Percentiles rank a stretch among this genome's conserved stretches.
Evolutionary conservation across 2,113 vertebrate species (phyloP).

Genomic region (Cettia cetti): DNA sequence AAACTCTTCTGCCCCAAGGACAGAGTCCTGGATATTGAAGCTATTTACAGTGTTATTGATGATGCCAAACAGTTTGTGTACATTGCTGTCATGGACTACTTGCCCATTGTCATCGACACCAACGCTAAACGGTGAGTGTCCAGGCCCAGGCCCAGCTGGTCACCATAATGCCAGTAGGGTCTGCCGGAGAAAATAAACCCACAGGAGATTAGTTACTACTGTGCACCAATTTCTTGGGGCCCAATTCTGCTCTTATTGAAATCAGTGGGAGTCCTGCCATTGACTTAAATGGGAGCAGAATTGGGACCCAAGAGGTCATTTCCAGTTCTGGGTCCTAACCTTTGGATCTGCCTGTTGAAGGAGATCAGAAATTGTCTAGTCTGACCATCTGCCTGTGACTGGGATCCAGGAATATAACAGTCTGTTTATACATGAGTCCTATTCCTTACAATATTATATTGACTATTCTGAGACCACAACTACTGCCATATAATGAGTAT

Average conservation of each 20-base stretch:
- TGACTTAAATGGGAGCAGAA: conserved; percentile 64
- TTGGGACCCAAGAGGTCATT: conserved; percentile 49
- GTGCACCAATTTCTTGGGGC: conserved; percentile 47
- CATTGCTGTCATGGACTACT: conserved; percentile 89
- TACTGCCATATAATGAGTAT: neutral
- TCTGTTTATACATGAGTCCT: neutral
- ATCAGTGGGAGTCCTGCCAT: conserved; percentile 62
- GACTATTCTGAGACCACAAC: neutral
- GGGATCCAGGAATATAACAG: neutral
- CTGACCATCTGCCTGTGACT: neutral
- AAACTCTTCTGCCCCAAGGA: conserved; percentile 88
- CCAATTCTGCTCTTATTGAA: conserved; percentile 64
- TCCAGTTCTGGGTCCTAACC: conserved; percentile 18
- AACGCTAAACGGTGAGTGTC: conserved; percentile 72
- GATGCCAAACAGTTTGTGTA: conserved; percentile 87
- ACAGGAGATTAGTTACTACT: neutral
- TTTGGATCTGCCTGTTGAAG: conserved; percentile 2
- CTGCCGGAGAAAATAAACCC: neutral
- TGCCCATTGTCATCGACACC: conserved; percentile 82
- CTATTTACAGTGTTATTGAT: conserved; percentile 89
- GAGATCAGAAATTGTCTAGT: conserved; percentile 25
- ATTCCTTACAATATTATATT: neutral
- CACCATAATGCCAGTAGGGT: neutral
- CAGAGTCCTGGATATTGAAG: conserved; percentile 89
- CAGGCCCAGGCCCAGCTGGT: neutral